Evolutionary conservation across 2,888 invertebrate species (phyloP), one percentile per base, ranked within the genome.

Genomic region (Aproaerema taeniolella): DNA sequence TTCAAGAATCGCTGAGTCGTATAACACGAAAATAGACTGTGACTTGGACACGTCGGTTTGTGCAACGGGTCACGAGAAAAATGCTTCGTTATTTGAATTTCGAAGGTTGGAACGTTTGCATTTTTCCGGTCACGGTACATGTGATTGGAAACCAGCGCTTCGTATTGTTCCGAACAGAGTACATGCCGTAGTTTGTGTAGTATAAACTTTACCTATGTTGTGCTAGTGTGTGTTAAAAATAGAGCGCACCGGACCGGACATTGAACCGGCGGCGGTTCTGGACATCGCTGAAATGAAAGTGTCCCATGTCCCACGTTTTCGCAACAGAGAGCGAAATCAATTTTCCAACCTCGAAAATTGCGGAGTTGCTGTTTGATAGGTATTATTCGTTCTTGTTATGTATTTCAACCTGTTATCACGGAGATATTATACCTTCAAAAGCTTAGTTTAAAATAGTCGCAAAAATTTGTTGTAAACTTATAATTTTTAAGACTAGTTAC

Each of bases 201-300:
- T 57, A 58, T 56, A 53, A 48, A 47, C 52, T 26, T n/a, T 9
- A 25, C 17, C 48, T 49, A 47, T 46, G 61, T 60, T 58, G 62
- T 56, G 61, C 60, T 55, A 58, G 61, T 66, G 58, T 50, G 58
- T 54, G 69, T 73, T 83, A 82, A 79, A 82, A 80, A 85, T 82
- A 85, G 81, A 72, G 61, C 55, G 58, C 51, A 67, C 74, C 81
- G 58, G 51, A 67, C 74, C 81, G 85, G 81, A 78, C 85, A 78
- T 83, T 82, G 81, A 83, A 81, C 85, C 62, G 75, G 55, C 58
- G 55, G 60, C 58, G 55, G 60, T 65, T 63, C 67, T 76, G 82
- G 81, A 81, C 82, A 76, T 67, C 66, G 60, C 55, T 55, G 68
- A 77, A 77, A 80, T 82, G 74, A 77, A 81, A 81, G 65, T 81